A percentile compares a stretch with the other conserved stretches of the same genome.
Evolutionary conservation across 1,140 invertebrate species (phyloP).

Genomic region (Daktulosphaira vitifoliae): DNA sequence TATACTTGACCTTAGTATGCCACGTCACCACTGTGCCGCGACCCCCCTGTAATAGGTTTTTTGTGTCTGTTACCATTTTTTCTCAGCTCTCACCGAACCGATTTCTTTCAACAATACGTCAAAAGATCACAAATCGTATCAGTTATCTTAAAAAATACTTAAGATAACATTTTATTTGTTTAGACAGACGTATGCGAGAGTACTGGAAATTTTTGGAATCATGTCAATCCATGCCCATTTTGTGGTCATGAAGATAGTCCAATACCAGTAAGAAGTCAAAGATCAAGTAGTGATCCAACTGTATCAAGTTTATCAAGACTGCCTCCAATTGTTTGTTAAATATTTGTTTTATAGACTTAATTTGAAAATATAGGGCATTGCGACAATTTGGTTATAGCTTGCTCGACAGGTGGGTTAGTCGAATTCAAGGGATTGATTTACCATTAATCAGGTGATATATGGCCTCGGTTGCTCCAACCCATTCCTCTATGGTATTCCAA

Average conservation of each 20-base stretch:
- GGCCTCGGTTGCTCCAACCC: too few relatives aligned
- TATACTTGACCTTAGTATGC: too few relatives aligned
- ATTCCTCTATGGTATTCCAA: too few relatives aligned
- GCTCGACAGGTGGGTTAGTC: background rate
- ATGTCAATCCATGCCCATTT: slow-evolving; percentile 37
- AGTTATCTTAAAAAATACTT: too few relatives aligned
- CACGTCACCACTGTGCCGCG: too few relatives aligned
- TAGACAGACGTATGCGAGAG: background rate
- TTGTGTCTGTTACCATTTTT: too few relatives aligned
- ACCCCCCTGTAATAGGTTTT: too few relatives aligned
- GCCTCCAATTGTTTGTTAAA: slow-evolving; percentile 40
- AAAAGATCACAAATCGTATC: too few relatives aligned
- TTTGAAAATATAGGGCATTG: background rate
- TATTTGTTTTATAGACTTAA: background rate
- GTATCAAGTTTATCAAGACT: slow-evolving; percentile 38
- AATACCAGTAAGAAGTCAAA: slow-evolving; percentile 37
- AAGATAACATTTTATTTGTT: slow-evolving; percentile 1
- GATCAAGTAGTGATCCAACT: slow-evolving; percentile 40
- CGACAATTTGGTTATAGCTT: background rate
- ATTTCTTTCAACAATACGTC: too few relatives aligned
- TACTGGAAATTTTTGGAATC: slow-evolving; percentile 15
- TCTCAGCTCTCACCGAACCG: too few relatives aligned
- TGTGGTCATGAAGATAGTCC: slow-evolving; percentile 39
- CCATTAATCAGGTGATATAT: too few relatives aligned
- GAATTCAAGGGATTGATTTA: background rate